Conservation (phyloP, 2,797 vertebrate genomes). For the Chelon labrosus region DNA sequence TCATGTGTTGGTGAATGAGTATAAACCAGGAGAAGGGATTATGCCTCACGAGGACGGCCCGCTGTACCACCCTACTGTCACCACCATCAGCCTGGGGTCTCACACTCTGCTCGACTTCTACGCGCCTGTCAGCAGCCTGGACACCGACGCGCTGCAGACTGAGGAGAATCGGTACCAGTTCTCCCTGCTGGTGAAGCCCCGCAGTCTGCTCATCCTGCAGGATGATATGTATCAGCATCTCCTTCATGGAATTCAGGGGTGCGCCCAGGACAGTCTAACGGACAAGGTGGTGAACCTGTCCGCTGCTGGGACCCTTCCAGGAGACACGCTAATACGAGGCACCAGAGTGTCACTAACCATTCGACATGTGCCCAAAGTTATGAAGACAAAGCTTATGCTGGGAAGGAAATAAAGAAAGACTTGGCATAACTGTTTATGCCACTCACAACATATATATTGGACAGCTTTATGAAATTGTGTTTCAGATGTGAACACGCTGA, state of each 20-base stretch:
- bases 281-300: slow-evolving; percentile 83
- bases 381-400: slow-evolving; percentile 85
- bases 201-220: slow-evolving; percentile 89
- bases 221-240: slow-evolving; percentile 85
- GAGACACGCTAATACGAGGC: slow-evolving; percentile 79
- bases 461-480: too few species aligned
- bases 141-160: slow-evolving; percentile 56
- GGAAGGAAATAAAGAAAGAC: slow-evolving; percentile 77
- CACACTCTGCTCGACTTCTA: slow-evolving; percentile 92
- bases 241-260: slow-evolving; percentile 87
- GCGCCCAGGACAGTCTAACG: slow-evolving; percentile 73
- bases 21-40: slow-evolving; percentile 90
- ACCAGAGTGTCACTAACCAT: slow-evolving; percentile 92
- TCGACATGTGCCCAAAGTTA: slow-evolving; percentile 89
- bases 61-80: slow-evolving; percentile 92
- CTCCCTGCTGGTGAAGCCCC: slow-evolving; percentile 86
- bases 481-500: too few species aligned
- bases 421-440: not conserved
- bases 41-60: slow-evolving; percentile 95
- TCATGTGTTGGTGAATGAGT: slow-evolving; percentile 94
- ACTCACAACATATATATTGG: not conserved
- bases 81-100: slow-evolving; percentile 92
- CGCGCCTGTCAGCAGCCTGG: slow-evolving; percentile 74
- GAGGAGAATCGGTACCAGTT: slow-evolving; percentile 80
- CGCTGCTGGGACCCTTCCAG: slow-evolving; percentile 46